Base-by-base conservation (phyloP, 1,140 invertebrate species). In the Lordiphosa collinella region DNA sequence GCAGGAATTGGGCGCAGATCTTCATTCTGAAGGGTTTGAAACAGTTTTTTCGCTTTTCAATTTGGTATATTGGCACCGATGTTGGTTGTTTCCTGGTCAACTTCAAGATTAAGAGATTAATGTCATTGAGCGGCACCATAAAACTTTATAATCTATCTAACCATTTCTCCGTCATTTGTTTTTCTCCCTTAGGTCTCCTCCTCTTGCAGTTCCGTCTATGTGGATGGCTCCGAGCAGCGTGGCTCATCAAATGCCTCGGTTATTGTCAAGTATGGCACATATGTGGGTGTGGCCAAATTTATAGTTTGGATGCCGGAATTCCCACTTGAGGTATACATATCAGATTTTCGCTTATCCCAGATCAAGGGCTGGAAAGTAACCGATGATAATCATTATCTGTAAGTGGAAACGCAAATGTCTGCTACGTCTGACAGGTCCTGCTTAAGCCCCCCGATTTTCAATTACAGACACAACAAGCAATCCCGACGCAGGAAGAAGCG, bases 291-390 rank as follows among this genome's bases (percentile, higher is more conserved):
- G 35, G 95, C 96, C 0, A 92, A 93, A 58, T 97, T 99, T 87
- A 96, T 94, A 6, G 97, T 99, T 0, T 99, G 98, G 98, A 97
- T 98, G 93, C 97, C 98, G 0, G 96, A 98, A 88, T 94, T 98
- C 72, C 96, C 96, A 0, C 90, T 99, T 35, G 96, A 97, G 79
- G 93, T 99, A 11, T 93, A 94, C 55, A 93, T 99, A 1, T 93
- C 94, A 1, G 97, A 99, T 89, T 93, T 93, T 40, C 93, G 96
- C 58, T 92, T 99, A 7, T 98, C 96, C 38, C 96, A 98, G 89
- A 94, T 99, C 56, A 97, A 97, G 90, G 92, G 92, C 25, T 95
- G 94, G 94, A 94, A 95, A 89, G 94, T 97, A 29, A 94, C 95
- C n/a, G 94, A 95, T 74, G 94, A 94, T 51, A 91, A 92, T 70